Conservation (phyloP, 2,888 invertebrate genomes). For the Auanema sp. region DNA sequence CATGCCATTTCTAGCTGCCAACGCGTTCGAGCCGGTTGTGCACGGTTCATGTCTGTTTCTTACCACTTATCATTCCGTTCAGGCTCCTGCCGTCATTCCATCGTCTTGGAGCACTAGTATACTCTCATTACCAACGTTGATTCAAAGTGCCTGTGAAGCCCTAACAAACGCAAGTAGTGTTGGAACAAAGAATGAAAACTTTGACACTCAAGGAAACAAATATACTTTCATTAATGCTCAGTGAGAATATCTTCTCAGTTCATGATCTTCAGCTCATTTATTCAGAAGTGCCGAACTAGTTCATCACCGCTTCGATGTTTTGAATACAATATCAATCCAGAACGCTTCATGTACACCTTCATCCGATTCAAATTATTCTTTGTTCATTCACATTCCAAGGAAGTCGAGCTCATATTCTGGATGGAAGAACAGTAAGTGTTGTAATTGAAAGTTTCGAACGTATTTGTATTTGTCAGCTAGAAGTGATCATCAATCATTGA, state of each 20-base stretch:
- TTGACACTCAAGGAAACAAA: constrained; percentile 13
- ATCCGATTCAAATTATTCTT: constrained; percentile 11
- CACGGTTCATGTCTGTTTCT: too few relatives aligned
- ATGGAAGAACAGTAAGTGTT: too few relatives aligned
- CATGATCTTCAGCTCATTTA: not conserved
- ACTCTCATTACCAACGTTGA: constrained; percentile 46
- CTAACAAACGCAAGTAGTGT: constrained; percentile 29
- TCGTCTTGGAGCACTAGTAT: constrained; percentile 46
- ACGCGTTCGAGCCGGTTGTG: too few relatives aligned
- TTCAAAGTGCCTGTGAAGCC: constrained; percentile 47
- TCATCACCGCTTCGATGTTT: constrained; percentile 49
- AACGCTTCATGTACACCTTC: constrained; percentile 9
- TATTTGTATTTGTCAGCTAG: not conserved
- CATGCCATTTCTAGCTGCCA: too few relatives aligned
- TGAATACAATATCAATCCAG: constrained; percentile 43
- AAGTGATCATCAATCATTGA: not conserved
- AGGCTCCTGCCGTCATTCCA: constrained; percentile 51
- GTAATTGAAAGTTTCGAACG: too few relatives aligned
- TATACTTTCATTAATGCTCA: constrained; percentile 39
- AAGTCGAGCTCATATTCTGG: not conserved
- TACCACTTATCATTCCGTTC: too few relatives aligned
- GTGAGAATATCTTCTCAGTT: constrained; percentile 16
- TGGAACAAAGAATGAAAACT: constrained; percentile 33
- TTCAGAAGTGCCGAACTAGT: constrained; percentile 49
- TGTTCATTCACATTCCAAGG: constrained; percentile 7